A percentile compares a stretch with the other conserved stretches of the same genome.
Evolutionary conservation across 2,113 vertebrate species (phyloP).

Genomic region (Pluvialis apricaria): DNA sequence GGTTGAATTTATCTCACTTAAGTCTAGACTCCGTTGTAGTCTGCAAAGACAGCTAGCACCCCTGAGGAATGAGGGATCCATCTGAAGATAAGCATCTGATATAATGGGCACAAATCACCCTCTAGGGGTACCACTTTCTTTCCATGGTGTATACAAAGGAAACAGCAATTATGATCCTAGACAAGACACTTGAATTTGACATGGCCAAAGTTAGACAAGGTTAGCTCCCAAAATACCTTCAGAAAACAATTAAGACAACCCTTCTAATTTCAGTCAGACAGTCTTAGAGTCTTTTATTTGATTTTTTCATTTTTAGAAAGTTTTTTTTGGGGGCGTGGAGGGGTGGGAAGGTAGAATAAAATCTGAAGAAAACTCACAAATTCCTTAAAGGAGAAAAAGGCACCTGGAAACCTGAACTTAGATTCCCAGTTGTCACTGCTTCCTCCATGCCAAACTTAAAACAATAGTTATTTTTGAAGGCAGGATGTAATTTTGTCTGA

Average conservation of each 20-base stretch:
- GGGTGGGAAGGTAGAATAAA: background rate
- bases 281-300: background rate
- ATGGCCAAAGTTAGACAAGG: background rate
- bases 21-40: background rate
- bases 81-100: background rate
- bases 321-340: fast-evolving
- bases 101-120: background rate
- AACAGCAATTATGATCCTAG: background rate
- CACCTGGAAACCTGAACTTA: background rate
- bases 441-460: background rate
- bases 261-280: background rate
- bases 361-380: background rate
- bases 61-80: background rate
- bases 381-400: background rate
- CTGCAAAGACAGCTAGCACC: background rate
- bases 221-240: background rate
- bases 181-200: background rate
- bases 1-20: background rate
- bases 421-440: background rate
- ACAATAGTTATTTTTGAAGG: background rate
- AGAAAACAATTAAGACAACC: background rate
- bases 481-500: background rate
- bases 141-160: background rate
- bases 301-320: background rate
- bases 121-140: background rate